Percentiles rank a stretch among this genome's conserved stretches.
Evolutionary conservation across 2,113 vertebrate genomes (phyloP).

Genomic region (Cryptotis parvus): DNA sequence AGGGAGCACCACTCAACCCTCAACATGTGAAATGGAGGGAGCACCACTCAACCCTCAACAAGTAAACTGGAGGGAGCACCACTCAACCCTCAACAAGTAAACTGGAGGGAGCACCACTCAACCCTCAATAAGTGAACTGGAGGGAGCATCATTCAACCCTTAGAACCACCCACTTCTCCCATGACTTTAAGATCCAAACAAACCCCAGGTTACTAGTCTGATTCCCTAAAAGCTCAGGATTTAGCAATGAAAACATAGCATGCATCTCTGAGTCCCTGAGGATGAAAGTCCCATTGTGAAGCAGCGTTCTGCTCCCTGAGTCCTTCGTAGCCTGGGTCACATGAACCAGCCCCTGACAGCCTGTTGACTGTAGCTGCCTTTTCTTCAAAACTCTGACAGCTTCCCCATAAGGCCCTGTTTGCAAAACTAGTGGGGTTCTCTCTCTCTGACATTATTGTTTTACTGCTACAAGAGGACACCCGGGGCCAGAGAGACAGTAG

Average conservation of each 20-base stretch:
- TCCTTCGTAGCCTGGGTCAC: not conserved
- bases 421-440: not conserved
- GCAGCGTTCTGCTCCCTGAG: not conserved
- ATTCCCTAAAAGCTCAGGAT: not conserved
- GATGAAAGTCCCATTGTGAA: not conserved
- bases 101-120: not conserved
- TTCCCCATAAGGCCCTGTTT: not conserved
- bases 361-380: not conserved
- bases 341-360: not conserved
- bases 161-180: conserved; percentile 3
- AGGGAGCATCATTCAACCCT: not conserved
- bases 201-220: not conserved
- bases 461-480: not conserved
- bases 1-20: not conserved
- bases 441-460: not conserved
- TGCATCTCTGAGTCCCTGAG: not conserved
- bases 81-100: not conserved
- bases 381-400: not conserved
- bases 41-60: not conserved
- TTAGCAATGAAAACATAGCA: not conserved
- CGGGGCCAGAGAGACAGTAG: too few relatives aligned
- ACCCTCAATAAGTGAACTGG: not conserved
- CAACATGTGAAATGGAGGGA: not conserved
- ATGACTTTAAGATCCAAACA: conserved; percentile 14
- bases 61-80: not conserved